These are phyloP conservation scores for Sussaba pulchella DNA, from an alignment of 2,888 invertebrate species.

Conservation along the genomic window DNA sequence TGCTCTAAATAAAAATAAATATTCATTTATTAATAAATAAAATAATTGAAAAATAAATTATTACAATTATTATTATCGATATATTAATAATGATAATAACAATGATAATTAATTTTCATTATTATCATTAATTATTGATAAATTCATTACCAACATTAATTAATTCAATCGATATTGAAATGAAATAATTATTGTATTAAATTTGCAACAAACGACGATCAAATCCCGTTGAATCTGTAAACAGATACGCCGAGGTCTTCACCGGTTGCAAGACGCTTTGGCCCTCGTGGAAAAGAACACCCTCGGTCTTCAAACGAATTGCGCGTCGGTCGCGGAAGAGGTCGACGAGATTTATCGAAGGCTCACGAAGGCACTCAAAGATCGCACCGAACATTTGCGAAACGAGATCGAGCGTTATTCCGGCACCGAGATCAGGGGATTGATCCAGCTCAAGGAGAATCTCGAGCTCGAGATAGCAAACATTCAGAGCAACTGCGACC, in stretches of 20 bases:
- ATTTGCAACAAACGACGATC: neutral
- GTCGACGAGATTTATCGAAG: constrained; percentile 96
- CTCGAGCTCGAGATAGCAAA: constrained; percentile 97
- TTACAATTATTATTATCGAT: too few relatives aligned
- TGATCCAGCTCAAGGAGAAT: constrained; percentile 95
- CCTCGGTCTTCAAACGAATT: constrained; percentile 94
- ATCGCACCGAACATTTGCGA: constrained; percentile 94
- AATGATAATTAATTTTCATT: too few relatives aligned
- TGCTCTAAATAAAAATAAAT: too few relatives aligned
- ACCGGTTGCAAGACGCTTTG: constrained; percentile 94
- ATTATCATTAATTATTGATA: too few relatives aligned
- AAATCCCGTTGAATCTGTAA: constrained; percentile 13
- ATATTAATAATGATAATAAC: too few relatives aligned
- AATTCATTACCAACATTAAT: too few relatives aligned
- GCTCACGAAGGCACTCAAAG: constrained; percentile 94
- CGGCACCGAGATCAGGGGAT: constrained; percentile 93
- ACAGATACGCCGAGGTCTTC: constrained; percentile 92
- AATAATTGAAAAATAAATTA: too few relatives aligned
- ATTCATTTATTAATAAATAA: too few relatives aligned
- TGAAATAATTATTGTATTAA: too few relatives aligned
- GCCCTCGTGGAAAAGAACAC: constrained; percentile 95
- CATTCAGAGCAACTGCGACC: constrained; percentile 97
- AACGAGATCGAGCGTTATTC: constrained; percentile 97
- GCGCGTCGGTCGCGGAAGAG: constrained; percentile 95
- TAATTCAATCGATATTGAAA: too few relatives aligned